phyloP scores from a whole-genome alignment of 1,140 invertebrate species.

The Acromyrmex echinatior region DNA sequence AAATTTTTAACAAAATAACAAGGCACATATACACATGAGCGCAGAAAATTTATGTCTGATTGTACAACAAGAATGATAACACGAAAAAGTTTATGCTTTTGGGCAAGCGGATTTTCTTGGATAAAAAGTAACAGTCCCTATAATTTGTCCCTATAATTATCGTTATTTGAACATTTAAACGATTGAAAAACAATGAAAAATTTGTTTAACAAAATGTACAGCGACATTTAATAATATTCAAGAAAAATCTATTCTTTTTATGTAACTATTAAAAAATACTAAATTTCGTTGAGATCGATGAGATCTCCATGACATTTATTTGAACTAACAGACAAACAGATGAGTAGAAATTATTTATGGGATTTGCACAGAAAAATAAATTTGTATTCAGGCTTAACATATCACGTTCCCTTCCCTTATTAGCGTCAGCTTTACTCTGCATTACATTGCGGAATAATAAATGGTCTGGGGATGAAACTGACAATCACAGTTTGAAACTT shows the following conservation, averaged over 20 bases:
- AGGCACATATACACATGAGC: too few relatives aligned
- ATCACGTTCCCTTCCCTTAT: neutral
- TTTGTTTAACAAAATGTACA: neutral
- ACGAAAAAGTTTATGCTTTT: neutral
- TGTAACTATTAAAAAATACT: slow-evolving; percentile 9
- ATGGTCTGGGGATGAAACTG: neutral
- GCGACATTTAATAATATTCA: neutral
- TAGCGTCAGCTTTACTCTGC: neutral
- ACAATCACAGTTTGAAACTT: slow-evolving; percentile 8
- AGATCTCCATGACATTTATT: slow-evolving; percentile 9
- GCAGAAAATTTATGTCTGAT: too few relatives aligned
- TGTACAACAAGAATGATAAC: neutral
- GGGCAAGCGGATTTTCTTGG: slow-evolving; percentile 6
- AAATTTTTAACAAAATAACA: too few relatives aligned
- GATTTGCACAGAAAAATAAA: slow-evolving; percentile 13
- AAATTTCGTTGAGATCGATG: neutral
- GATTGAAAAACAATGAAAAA: slow-evolving; percentile 3
- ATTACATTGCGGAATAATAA: slow-evolving; percentile 21
- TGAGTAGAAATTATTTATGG: slow-evolving; percentile 8
- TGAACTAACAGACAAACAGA: neutral
- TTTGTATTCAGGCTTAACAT: neutral
- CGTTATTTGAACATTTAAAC: slow-evolving; percentile 26
- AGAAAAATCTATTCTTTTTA: neutral
- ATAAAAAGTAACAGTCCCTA: neutral
- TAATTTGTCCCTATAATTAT: slow-evolving; percentile 7